Evolutionary conservation across 1,140 invertebrate genomes (phyloP), one percentile per base, ranked within the genome.

Genomic region (Spodoptera frugiperda): DNA sequence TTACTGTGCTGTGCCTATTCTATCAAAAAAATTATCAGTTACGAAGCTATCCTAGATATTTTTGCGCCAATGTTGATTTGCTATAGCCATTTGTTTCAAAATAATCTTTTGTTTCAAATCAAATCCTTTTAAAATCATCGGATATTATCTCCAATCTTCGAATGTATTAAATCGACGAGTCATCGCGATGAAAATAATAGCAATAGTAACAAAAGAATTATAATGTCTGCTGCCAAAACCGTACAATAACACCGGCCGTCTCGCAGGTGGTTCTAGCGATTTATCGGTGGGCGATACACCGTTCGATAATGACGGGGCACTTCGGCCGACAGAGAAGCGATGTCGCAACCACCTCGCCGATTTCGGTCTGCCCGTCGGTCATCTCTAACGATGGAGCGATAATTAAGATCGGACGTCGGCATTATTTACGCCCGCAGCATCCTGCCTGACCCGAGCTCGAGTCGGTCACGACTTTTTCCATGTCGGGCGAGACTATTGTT

Each of bases 311-410:
- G 84, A 84, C 82, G 78, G 78, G 74, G 74, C 78, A 82, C 76
- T 79, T 55, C 80, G 72, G 71, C 82, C 83, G 78, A 83, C 77
- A 84, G 82, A 79, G 80, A 75, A 80, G 67, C 83, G 82, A 85
- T 91, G 91, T 91, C 88, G 89, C 89, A 92, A 92, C 85, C 70
- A 78, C 80, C 79, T 87, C 87, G 86, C 89, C 83, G 89, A 88
- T 90, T 91, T 92, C 85, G 89, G 89, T 85, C 75, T 87, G 90
- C 86, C 87, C 86, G 87, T 89, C 87, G 90, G 88, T 91, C 87
- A 91, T 93, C 90, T 90, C 89, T 92, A 92, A 91, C 91, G 91
- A 93, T 93, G 87, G 86, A 87, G 81, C 88, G 91, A 93, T 93
- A 93, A 93, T 93, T 93, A 93, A 92, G 90, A 92, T 93, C 84